Percentiles rank a stretch among this genome's conserved stretches.
These are phyloP conservation scores for Drosophila ohnishii DNA, from an alignment of 1,140 invertebrate species.

Conservation along the genomic window DNA sequence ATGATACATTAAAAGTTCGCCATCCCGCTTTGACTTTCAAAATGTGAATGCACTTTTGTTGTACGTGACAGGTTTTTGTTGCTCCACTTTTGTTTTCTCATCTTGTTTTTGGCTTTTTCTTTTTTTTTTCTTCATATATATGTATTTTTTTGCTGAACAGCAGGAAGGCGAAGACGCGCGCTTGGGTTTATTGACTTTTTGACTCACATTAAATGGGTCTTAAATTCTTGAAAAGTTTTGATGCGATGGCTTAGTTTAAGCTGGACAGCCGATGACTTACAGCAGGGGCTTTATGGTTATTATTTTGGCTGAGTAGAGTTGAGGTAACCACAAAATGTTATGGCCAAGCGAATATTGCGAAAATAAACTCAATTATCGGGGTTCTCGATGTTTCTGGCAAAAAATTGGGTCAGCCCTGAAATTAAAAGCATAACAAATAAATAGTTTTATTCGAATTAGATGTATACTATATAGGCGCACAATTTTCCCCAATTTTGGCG, in stretches of 20 bases:
- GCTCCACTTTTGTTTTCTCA: slow-evolving; percentile 66
- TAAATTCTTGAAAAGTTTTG: slow-evolving; percentile 46
- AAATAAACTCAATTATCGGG: not conserved
- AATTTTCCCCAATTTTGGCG: slow-evolving; percentile 28
- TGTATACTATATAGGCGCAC: slow-evolving; percentile 14
- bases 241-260: slow-evolving; percentile 29
- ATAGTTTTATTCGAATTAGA: slow-evolving; percentile 14
- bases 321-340: slow-evolving; percentile 15
- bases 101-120: slow-evolving; percentile 18
- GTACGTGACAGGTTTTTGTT: slow-evolving; percentile 72
- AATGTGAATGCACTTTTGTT: slow-evolving; percentile 78
- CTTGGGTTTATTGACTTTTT: slow-evolving; percentile 63
- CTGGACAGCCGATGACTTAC: slow-evolving; percentile 24
- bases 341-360: not conserved
- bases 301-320: slow-evolving; percentile 5
- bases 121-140: slow-evolving; percentile 4
- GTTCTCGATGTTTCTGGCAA: slow-evolving; percentile 3
- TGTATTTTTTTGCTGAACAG: slow-evolving; percentile 14
- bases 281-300: slow-evolving; percentile 10
- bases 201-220: slow-evolving; percentile 56
- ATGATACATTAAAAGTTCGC: slow-evolving; percentile 65
- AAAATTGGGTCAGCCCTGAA: slow-evolving; percentile 25
- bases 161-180: slow-evolving; percentile 52
- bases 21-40: slow-evolving; percentile 65
- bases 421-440: slow-evolving; percentile 6